Percentiles rank a stretch among this genome's conserved stretches.
These are phyloP conservation scores for Synodontis membranacea DNA, from an alignment of 2,113 vertebrate genomes.

Conservation along the genomic window DNA sequence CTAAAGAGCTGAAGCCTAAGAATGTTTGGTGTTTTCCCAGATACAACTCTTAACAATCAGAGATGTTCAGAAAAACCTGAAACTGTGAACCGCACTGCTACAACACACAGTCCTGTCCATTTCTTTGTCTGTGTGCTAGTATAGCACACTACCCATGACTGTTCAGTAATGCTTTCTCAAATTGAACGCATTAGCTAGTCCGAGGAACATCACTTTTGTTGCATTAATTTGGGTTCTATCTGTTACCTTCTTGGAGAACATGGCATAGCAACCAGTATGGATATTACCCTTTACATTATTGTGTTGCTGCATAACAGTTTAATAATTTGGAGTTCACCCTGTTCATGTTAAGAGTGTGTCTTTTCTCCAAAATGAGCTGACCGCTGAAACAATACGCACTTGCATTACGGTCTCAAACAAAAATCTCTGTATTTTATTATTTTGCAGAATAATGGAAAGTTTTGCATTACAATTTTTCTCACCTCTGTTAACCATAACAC, in stretches of 20 bases:
- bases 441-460: background rate
- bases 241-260: slow-evolving; percentile 2
- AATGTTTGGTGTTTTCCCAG: background rate
- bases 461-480: background rate
- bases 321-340: background rate
- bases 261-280: background rate
- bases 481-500: background rate
- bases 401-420: background rate
- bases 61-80: background rate
- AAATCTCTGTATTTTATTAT: background rate
- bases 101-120: background rate
- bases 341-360: background rate
- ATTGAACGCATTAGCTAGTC: background rate
- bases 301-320: slow-evolving; percentile 2
- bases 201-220: background rate
- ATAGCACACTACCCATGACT: background rate
- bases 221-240: background rate
- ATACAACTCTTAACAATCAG: background rate
- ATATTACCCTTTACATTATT: background rate
- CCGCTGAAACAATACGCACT: background rate
- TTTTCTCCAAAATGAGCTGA: background rate
- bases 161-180: background rate
- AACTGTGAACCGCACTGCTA: background rate
- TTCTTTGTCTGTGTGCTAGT: background rate
- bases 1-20: background rate